Conservation (phyloP, 2,113 vertebrate species). For the Bujurquina vittata region DNA sequence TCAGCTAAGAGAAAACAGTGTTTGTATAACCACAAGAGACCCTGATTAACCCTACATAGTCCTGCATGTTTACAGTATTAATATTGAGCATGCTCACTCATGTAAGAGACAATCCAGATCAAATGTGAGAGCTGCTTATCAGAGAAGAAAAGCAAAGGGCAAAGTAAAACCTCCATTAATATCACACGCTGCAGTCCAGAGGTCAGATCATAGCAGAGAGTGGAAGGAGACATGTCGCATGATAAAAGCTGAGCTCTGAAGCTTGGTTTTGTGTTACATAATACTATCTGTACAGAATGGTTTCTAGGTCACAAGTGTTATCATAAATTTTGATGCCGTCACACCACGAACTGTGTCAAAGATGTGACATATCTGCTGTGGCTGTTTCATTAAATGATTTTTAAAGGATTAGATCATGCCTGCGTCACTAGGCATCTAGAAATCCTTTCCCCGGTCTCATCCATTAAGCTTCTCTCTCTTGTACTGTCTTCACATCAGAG, state of each 20-base stretch:
- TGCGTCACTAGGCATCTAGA: slow-evolving; percentile 36
- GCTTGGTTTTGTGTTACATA: neutral
- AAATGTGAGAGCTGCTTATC: slow-evolving; percentile 1
- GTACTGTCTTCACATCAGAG: neutral
- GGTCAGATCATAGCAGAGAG: slow-evolving; percentile 20
- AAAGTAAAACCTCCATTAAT: neutral
- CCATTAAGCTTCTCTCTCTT: neutral
- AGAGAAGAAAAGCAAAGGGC: slow-evolving; percentile 11
- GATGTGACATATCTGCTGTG: neutral
- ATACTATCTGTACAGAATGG: neutral
- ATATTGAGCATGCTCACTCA: neutral
- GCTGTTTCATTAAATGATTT: slow-evolving; percentile 30
- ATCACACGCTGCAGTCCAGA: neutral
- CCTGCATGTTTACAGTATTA: neutral
- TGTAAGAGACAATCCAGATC: neutral
- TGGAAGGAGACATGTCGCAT: slow-evolving; percentile 1
- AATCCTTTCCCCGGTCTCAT: slow-evolving; percentile 15
- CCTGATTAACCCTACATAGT: neutral
- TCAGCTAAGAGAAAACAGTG: neutral
- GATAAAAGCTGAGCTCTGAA: neutral
- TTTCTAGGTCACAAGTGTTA: neutral
- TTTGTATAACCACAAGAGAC: neutral
- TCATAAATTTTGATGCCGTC: neutral
- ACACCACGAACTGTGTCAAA: neutral
- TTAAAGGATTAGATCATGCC: slow-evolving; percentile 50